Evolutionary conservation across 2,888 invertebrate genomes (phyloP), one percentile per base, ranked within the genome.

Genomic region (Dicycla oo): DNA sequence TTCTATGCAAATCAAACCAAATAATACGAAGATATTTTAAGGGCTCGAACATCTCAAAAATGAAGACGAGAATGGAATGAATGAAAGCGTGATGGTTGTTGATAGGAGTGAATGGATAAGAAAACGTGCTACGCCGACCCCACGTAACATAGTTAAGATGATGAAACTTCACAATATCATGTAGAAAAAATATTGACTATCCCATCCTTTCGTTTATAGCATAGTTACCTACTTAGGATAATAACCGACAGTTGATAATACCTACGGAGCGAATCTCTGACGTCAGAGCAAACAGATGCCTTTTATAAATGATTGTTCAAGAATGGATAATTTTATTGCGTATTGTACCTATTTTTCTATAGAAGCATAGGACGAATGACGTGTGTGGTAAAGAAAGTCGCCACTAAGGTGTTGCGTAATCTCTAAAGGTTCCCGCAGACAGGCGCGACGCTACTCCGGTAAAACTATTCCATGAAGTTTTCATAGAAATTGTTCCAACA

Each of bases 291-390:
- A 69, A 69, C 66, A 74, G 76, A 72, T 26, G 53, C 43, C 58
- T 45, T 80, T 84, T 67, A 67, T 77, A 75, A 85, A 73, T 71
- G 73, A 26, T 60, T 78, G 43, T n/a, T 38, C 75, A 51, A 47
- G 47, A 67, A 78, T 74, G 80, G 74, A 79, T 68, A 43, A 67
- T 56, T 82, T 85, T 81, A 84, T 84, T 38, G 61, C 65, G 57
- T 63, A 83, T 83, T 85, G 80, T 83, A n/a, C n/a, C n/a, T n/a
- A 56, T 65, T 69, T 57, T 57, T 47, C 51, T 66, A 56, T 51
- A 65, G 38, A 20, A 40, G 11, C 15, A n/a, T 2, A 51, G 34
- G 18, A 30, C 49, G n/a, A 23, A n/a, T 71, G 73, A 79, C 67
- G 76, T 54, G n/a, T 30, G 20, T 60, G 23, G 47, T 38, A 63